phyloP scores from a whole-genome alignment of 2,888 invertebrate species.

The Aromia moschata region DNA sequence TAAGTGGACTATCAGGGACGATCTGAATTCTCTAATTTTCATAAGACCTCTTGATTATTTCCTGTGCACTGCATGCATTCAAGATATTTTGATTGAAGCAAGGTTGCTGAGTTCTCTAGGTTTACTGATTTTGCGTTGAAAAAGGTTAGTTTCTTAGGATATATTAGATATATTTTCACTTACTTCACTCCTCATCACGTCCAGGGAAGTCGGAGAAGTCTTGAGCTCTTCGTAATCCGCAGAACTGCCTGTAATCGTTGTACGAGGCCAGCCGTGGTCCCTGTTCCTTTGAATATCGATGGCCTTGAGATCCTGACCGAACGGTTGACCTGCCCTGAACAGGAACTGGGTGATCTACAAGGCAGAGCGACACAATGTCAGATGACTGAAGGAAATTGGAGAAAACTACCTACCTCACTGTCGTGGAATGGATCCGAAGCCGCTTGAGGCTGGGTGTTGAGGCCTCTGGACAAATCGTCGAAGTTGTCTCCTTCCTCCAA shows the following conservation, averaged over 20 bases:
- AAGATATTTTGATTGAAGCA: too few relatives aligned
- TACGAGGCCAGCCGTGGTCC: conserved; percentile 85
- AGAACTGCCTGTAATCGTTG: conserved; percentile 77
- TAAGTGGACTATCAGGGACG: too few relatives aligned
- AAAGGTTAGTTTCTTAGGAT: too few relatives aligned
- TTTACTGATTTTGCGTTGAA: too few relatives aligned
- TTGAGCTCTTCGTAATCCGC: conserved; percentile 74
- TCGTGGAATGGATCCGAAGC: conserved; percentile 81
- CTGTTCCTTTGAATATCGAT: conserved; percentile 86
- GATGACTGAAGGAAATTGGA: neutral
- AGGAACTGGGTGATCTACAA: conserved; percentile 72
- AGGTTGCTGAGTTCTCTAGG: too few relatives aligned
- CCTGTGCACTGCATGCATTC: too few relatives aligned
- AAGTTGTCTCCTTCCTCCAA: conserved; percentile 72
- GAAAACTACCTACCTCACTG: conserved; percentile 68
- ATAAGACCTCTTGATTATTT: too few relatives aligned
- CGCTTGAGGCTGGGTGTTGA: conserved; percentile 79
- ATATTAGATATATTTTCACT: too few relatives aligned
- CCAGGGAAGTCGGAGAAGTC: conserved; percentile 75
- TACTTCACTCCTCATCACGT: conserved; percentile 72
- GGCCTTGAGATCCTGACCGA: conserved; percentile 82
- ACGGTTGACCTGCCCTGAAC: conserved; percentile 74
- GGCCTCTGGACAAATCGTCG: conserved; percentile 77
- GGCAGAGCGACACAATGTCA: too few relatives aligned
- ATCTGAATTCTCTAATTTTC: too few relatives aligned